Conservation (phyloP, 1,140 invertebrate species). For the Holotrichia oblita region DNA sequence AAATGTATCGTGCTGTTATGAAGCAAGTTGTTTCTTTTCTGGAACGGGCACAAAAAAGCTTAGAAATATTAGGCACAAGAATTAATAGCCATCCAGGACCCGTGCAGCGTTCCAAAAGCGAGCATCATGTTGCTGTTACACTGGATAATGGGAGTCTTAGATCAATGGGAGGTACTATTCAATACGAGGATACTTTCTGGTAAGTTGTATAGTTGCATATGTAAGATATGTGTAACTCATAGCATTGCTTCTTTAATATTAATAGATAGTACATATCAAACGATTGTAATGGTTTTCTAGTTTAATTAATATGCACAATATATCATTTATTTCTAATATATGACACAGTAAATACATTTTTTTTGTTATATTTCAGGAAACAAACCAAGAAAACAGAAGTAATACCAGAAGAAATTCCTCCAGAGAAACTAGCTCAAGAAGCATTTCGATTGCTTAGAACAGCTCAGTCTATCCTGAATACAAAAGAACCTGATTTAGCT, state of each 20-base stretch:
- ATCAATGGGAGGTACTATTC: not conserved
- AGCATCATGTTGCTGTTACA: conserved; percentile 63
- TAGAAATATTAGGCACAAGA: conserved; percentile 62
- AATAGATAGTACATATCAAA: too few relatives aligned
- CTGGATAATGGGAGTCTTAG: not conserved
- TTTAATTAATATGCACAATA: too few relatives aligned
- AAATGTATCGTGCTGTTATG: conserved; percentile 82
- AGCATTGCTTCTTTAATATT: too few relatives aligned
- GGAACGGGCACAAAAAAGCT: conserved; percentile 74
- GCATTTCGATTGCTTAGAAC: conserved; percentile 73
- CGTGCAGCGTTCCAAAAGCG: conserved; percentile 55
- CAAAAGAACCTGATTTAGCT: conserved; percentile 70
- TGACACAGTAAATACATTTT: too few relatives aligned
- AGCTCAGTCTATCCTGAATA: conserved; percentile 72
- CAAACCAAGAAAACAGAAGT: conserved; percentile 48
- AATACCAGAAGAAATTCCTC: conserved; percentile 64
- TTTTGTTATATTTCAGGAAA: conserved; percentile 50
- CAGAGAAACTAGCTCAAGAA: conserved; percentile 74
- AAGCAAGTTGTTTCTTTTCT: conserved; percentile 80
- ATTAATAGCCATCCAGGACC: conserved; percentile 54
- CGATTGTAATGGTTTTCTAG: too few relatives aligned
- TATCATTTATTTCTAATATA: too few relatives aligned
- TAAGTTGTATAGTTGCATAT: not conserved
- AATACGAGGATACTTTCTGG: not conserved
- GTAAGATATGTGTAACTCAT: too few relatives aligned